phyloP scores from a whole-genome alignment of 2,113 vertebrate genomes.

The Tragelaphus buxtoni region DNA sequence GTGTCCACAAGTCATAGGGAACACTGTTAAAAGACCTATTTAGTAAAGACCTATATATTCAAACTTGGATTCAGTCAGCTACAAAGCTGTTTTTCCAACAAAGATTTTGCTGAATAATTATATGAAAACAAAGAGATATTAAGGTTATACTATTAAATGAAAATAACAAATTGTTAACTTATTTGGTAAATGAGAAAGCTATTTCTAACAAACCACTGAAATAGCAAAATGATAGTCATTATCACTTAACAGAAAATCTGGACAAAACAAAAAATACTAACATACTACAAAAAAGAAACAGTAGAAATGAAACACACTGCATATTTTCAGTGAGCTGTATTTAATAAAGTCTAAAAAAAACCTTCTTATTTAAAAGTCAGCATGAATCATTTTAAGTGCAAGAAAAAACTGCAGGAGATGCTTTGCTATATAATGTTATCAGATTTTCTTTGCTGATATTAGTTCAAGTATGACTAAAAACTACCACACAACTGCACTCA shows the following conservation, averaged over 20 bases:
- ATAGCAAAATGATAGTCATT: neutral
- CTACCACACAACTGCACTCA: too few species aligned
- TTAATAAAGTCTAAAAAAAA: neutral
- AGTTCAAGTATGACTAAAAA: neutral
- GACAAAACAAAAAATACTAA: neutral
- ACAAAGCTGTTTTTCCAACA: neutral
- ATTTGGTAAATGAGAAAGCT: neutral
- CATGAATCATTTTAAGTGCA: neutral
- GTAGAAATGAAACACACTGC: neutral
- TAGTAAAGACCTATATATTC: neutral
- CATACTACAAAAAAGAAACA: neutral
- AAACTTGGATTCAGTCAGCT: neutral
- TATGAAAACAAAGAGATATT: neutral
- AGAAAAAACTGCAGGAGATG: neutral
- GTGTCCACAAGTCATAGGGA: neutral
- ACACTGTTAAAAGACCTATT: neutral
- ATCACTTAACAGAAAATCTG: neutral
- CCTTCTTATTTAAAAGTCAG: neutral
- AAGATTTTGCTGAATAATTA: neutral
- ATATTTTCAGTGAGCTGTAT: neutral
- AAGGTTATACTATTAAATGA: neutral
- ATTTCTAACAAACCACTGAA: neutral
- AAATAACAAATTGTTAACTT: neutral
- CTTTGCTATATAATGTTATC: neutral
- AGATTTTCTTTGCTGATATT: conserved; percentile 20